These are phyloP conservation scores for Trichacis sp. DNA, from an alignment of 2,888 invertebrate genomes.

Conservation along the genomic window DNA sequence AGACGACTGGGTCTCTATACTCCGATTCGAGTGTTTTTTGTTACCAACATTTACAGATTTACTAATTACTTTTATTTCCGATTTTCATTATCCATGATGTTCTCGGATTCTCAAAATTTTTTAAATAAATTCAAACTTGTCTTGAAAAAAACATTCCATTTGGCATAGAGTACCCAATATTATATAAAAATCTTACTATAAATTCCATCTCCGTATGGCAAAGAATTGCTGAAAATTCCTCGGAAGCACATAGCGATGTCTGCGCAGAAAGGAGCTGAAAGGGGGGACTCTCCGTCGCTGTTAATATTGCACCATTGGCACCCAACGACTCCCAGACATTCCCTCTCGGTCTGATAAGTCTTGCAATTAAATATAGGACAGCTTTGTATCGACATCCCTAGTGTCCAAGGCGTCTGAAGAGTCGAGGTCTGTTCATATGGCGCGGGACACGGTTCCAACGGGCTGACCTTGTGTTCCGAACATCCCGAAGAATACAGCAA, in stretches of 20 bases:
- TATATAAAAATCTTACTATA: constrained; percentile 67
- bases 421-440: constrained; percentile 61
- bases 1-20: too few relatives aligned
- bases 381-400: constrained; percentile 72
- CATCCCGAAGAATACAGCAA: constrained; percentile 72
- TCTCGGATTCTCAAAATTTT: too few relatives aligned
- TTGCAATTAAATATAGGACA: constrained; percentile 81
- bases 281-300: constrained; percentile 77
- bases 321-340: constrained; percentile 80
- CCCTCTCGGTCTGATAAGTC: constrained; percentile 73
- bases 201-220: constrained; percentile 84
- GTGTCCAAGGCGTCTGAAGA: constrained; percentile 60
- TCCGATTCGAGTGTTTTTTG: too few relatives aligned
- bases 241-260: constrained; percentile 86
- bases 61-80: too few relatives aligned
- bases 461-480: constrained; percentile 50
- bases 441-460: constrained; percentile 56
- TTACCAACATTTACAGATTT: too few relatives aligned
- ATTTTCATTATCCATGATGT: too few relatives aligned
- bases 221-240: constrained; percentile 84
- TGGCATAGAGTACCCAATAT: too few relatives aligned
- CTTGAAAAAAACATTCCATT: too few relatives aligned
- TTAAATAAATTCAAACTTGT: too few relatives aligned
- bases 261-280: constrained; percentile 83
- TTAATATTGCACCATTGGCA: constrained; percentile 94